Conservation (phyloP, 2,888 invertebrate genomes). For the Caenorhabditis sp. region DNA sequence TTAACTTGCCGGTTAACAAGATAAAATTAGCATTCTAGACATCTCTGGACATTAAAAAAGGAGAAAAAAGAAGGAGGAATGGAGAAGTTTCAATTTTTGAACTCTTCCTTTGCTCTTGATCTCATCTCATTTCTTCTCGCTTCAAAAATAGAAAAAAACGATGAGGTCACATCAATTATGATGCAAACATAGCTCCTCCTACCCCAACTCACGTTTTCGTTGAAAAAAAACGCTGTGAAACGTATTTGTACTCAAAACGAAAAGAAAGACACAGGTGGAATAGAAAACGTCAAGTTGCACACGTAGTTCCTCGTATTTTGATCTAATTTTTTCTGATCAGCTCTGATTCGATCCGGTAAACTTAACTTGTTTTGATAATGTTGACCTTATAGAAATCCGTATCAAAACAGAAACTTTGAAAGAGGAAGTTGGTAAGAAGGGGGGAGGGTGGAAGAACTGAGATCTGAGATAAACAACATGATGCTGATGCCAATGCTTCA, state of each 20-base stretch:
- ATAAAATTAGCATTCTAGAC: neutral
- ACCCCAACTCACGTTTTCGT: too few species aligned
- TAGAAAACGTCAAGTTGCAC: too few species aligned
- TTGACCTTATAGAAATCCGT: too few species aligned
- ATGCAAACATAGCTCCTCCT: neutral
- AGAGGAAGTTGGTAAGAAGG: neutral
- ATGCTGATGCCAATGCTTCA: too few species aligned
- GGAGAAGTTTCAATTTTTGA: too few species aligned
- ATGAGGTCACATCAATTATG: neutral
- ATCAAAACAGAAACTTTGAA: too few species aligned
- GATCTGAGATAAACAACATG: slow-evolving; percentile 38
- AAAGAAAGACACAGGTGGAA: slow-evolving; percentile 11
- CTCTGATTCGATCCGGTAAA: too few species aligned
- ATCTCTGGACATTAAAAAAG: neutral
- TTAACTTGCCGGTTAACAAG: neutral
- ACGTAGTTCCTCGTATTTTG: too few species aligned
- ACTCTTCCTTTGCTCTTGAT: neutral
- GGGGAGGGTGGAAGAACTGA: slow-evolving; percentile 17
- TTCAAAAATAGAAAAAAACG: neutral
- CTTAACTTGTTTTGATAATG: neutral
- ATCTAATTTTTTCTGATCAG: too few species aligned
- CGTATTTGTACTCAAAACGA: too few species aligned
- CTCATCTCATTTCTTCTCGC: neutral
- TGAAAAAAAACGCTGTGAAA: too few species aligned
- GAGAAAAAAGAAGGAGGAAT: too few species aligned